Base-by-base conservation (phyloP, 2,888 invertebrate species). In the Acanthosepion pharaonis region DNA sequence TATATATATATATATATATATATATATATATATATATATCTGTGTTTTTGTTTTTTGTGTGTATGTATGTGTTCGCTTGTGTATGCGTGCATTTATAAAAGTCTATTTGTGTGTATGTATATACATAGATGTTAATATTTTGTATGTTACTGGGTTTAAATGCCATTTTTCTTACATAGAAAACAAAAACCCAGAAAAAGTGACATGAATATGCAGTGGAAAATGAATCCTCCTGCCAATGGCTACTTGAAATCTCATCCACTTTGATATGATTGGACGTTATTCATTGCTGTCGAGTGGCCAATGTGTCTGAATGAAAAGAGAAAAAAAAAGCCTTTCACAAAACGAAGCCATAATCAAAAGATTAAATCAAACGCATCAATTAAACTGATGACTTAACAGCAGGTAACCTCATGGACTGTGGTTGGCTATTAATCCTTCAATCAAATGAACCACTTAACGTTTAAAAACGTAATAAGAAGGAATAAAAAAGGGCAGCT, bases 241-340 rank as follows among this genome's bases (percentile, higher is more conserved):
- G 15, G 78, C n/a, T n/a, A n/a, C 78, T 78, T 78, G 78, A 78
- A 78, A 78, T 2, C n/a, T n/a, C 78, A 78, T 78, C 78, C n/a
- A 78, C 78, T n/a, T 78, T n/a, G n/a, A 78, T 78, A 78, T 78
- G 78, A 78, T 78, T 33, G 59, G 78, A 78, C 78, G n/a, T 78
- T 78, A n/a, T 78, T 78, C n/a, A 5, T 15, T n/a, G 33, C 18
- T 78, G n/a, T 78, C 33, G 33, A n/a, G 78, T 78, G n/a, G 78
- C 78, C 78, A 78, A 33, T n/a, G 15, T n/a, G 18, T 1, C n/a
- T 78, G 78, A 78, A 78, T 33, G n/a, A n/a, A 78, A 78, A 78
- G n/a, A 78, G 1, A 64, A 64, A 64, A 64, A 33, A n/a, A 78
- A 28, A 33, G 15, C 11, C 11, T 15, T 11, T n/a, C 33, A 78